Base-by-base conservation (phyloP, 2,797 vertebrate genomes). In the Melanotaenia nigrans region DNA sequence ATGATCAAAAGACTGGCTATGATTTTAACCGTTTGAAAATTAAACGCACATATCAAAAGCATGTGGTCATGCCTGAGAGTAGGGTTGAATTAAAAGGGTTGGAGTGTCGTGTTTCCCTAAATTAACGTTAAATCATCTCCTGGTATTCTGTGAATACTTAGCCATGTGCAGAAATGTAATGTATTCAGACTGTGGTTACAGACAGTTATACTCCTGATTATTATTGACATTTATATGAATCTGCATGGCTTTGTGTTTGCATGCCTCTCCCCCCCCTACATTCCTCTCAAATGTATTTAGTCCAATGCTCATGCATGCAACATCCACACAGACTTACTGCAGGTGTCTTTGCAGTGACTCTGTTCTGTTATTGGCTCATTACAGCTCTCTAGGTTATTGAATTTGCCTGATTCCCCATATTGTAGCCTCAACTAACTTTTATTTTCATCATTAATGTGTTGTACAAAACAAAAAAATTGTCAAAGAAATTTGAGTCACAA, bases 1-100 rank as follows among this genome's bases (percentile, higher is more conserved):
- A 58, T 90, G 92, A 93, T 92, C 86, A 91, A 90, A 89, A 89
- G 87, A 20, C 66, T 28, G 13, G 72, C 82, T 77, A 65, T 66
- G 79, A 87, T 89, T 92, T 79, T 80, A 76, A 72, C 59, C 59
- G 7, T 82, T 83, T 87, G 70, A 78, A 87, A 90, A 91, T 88
- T 18, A 89, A 90, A 92, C 25, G 84, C 69, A 62, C 73, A 81
- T 90, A 93, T 86, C 77, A 86, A 86, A 93, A 91, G 90, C 92
- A 92, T 92, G 72, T 90, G 89, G 83, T 70, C 70, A 2, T 36
- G 80, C 83, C 78, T 10, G 75, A 78, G 59, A 84, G 78, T 42
- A 65, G 74, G 79, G 68, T 78, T 71, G 79, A 76, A 58, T 66
- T 32, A 83, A 91, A 83, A 73, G 74, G 63, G 72, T 80, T 61